A percentile compares a stretch with the other conserved stretches of the same genome.
Evolutionary conservation across 2,113 vertebrate genomes (phyloP).

Genomic region (Myotis yumanensis): DNA sequence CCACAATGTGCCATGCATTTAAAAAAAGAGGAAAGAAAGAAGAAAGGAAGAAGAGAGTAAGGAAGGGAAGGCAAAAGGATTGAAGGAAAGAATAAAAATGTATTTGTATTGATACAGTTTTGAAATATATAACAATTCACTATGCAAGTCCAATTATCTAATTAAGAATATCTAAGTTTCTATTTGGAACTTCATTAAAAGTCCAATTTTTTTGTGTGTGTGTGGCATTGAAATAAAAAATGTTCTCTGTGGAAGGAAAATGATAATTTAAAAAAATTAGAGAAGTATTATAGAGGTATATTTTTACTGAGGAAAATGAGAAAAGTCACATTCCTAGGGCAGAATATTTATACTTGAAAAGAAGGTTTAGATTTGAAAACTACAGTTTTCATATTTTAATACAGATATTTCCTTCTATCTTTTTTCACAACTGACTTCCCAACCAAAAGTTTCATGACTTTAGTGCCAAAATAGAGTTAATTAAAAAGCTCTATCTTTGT

Average conservation of each 20-base stretch:
- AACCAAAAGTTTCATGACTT: not conserved
- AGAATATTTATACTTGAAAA: not conserved
- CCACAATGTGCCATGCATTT: not conserved
- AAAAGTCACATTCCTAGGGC: not conserved
- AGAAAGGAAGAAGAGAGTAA: not conserved
- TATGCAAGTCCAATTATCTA: not conserved
- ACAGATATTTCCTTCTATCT: slow-evolving; percentile 12
- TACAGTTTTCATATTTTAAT: slow-evolving; percentile 47
- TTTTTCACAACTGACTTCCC: slow-evolving; percentile 8
- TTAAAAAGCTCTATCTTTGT: not conserved
- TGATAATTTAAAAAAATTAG: not conserved
- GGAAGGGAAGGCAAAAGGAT: not conserved
- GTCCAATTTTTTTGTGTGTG: not conserved
- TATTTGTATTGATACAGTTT: not conserved
- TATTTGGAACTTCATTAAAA: slow-evolving; percentile 21
- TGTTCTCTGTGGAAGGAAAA: not conserved
- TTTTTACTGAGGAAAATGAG: not conserved
- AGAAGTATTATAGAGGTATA: not conserved
- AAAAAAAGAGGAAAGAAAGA: not conserved
- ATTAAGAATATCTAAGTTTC: slow-evolving; percentile 21
- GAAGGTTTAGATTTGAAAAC: not conserved
- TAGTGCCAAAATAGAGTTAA: not conserved
- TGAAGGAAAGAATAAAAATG: not conserved
- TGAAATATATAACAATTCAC: not conserved
- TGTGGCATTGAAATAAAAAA: slow-evolving; percentile 32